Percentiles rank a stretch among this genome's conserved stretches.
Conservation (phyloP, 2,797 vertebrate species). For the Smutsia gigantea region DNA sequence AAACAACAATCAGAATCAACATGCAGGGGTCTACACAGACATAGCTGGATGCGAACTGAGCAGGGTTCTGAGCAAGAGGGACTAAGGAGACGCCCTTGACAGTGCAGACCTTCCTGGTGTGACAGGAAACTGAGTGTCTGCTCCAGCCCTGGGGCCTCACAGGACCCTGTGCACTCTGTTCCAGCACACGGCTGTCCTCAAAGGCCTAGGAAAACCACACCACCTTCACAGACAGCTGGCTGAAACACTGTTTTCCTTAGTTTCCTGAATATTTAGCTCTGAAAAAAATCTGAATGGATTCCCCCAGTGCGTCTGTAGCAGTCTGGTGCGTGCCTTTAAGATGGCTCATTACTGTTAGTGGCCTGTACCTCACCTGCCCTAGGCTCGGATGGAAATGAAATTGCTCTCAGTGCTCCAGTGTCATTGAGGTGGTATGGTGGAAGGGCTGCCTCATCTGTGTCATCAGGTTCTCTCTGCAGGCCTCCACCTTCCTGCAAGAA, state of each 20-base stretch:
- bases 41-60: too few species aligned
- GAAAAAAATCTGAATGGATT: background rate
- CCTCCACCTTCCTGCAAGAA: background rate
- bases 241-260: background rate
- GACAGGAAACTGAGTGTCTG: background rate
- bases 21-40: background rate
- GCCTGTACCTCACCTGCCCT: too few species aligned
- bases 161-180: background rate
- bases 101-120: background rate
- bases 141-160: too few species aligned
- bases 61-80: background rate
- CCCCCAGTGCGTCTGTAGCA: background rate
- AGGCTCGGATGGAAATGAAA: background rate
- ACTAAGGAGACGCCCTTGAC: background rate
- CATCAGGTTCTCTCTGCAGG: background rate
- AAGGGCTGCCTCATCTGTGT: background rate
- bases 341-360: too few species aligned
- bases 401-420: background rate
- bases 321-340: too few species aligned
- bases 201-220: background rate
- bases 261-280: background rate
- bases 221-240: background rate
- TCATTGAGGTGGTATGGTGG: background rate
- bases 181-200: background rate
- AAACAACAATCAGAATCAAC: background rate